Base-by-base conservation (phyloP, 2,888 invertebrate species). In the Torymus texanus region DNA sequence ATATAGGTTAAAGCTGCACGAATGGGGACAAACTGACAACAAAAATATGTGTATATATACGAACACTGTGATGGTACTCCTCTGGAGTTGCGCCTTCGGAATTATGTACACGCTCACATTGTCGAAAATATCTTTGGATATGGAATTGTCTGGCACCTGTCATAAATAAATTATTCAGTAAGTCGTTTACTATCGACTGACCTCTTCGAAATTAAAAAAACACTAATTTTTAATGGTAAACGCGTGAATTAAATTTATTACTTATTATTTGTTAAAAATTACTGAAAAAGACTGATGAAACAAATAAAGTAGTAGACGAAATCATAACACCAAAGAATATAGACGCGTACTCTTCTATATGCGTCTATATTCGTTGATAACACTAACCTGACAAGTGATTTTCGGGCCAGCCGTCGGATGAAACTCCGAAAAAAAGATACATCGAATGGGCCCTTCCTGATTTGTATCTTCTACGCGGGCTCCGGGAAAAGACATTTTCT, bases 61-160 rank as follows among this genome's bases (percentile, higher is more conserved):
- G 41, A 41, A 41, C 41, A 98, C 95, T 10, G 97, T 98, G 88
- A 98, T 95, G 11, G 96, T 95, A 88, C 97, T 96, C 84, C 95
- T 93, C 88, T 97, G 96, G 55, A 98, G 92, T 87, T 97, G 97
- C 50, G 95, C 95, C 91, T 98, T 98, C 3, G 98, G 98, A 88
- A 98, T 98, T 83, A 98, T 97, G 88, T 97, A 98, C 29, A 96
- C 96, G 88, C 96, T 97, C 78, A 98, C 95, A 79, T 96, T 95
- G 92, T 98, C 97, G 92, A 98, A 98, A 21, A 95, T 93, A 86
- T 98, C 98, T 90, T 98, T 98, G 0, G 96, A 95, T 67, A 98
- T 94, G 88, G 95, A 97, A 88, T 97, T 96, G 86, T 96, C 95
- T 8, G 98, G 98, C 78, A 96, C 96, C 95, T 96, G 89, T 72